Percentiles rank a stretch among this genome's conserved stretches.
Evolutionary conservation across 2,797 vertebrate species (phyloP).

Genomic region (Lophotriccus pileatus): DNA sequence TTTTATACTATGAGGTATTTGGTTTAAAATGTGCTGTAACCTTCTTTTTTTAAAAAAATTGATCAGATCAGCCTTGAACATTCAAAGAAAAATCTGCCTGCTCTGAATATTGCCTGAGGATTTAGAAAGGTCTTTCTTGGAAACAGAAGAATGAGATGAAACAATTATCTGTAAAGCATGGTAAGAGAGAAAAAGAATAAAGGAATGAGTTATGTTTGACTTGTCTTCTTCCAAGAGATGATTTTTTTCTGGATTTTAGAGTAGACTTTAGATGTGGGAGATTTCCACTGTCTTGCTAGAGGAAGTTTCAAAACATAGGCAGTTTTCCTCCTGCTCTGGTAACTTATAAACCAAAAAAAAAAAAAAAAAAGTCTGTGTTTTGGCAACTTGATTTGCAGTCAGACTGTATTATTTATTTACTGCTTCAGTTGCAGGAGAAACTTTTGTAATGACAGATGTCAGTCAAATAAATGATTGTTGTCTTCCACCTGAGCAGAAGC

Average conservation of each 20-base stretch:
- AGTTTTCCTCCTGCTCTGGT: neutral
- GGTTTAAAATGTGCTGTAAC: conserved; percentile 41
- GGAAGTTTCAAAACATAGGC: neutral
- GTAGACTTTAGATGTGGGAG: neutral
- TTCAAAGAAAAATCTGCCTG: conserved; percentile 54
- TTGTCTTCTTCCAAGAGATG: conserved; percentile 2
- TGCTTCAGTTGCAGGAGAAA: neutral
- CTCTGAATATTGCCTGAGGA: conserved; percentile 63
- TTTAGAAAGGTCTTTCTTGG: conserved; percentile 51
- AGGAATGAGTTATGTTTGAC: conserved; percentile 29
- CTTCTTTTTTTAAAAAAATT: conserved; percentile 39
- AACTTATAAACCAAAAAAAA: neutral
- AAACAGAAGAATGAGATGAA: conserved; percentile 62
- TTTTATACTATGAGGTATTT: conserved; percentile 29
- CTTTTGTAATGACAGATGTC: neutral
- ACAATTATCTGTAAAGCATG: conserved; percentile 40
- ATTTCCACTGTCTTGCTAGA: neutral
- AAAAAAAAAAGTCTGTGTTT: neutral
- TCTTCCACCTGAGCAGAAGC: neutral
- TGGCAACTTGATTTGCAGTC: neutral
- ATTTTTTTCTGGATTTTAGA: neutral
- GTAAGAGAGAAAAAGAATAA: conserved; percentile 55
- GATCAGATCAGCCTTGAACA: conserved; percentile 55
- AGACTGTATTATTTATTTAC: conserved; percentile 7
- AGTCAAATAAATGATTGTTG: neutral